Conservation (phyloP, 2,888 invertebrate genomes). For the Meghimatium bilineatum region DNA sequence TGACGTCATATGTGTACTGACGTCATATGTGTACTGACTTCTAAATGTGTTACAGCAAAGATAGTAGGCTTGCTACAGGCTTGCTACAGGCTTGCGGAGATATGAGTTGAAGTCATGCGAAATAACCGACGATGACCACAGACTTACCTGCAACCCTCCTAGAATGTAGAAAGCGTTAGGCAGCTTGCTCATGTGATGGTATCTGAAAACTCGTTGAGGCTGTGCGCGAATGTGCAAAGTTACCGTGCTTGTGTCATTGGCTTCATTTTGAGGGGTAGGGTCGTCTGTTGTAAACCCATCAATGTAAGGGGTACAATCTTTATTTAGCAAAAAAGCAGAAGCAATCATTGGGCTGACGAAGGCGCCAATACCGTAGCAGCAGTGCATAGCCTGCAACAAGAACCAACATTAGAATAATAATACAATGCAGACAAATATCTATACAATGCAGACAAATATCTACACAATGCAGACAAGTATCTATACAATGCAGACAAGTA, state of each 20-base stretch:
- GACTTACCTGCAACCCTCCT: slow-evolving; percentile 75
- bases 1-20: no score
- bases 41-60: no score
- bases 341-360: slow-evolving; percentile 79
- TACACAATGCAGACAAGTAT: no score
- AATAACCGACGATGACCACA: no score
- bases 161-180: slow-evolving; percentile 78
- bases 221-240: slow-evolving; percentile 54
- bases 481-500: no score
- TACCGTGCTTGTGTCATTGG: slow-evolving; percentile 16
- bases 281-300: slow-evolving; percentile 63
- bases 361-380: slow-evolving; percentile 79
- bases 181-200: slow-evolving; percentile 73
- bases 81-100: no score
- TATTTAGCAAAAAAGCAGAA: slow-evolving; percentile 78
- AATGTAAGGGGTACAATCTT: slow-evolving; percentile 76
- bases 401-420: neutral
- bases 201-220: slow-evolving; percentile 62
- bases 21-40: no score
- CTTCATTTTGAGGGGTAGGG: slow-evolving; percentile 34
- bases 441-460: no score
- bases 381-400: slow-evolving; percentile 77
- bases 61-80: no score
- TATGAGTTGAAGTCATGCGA: no score
- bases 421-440: no score